Percentiles rank a stretch among this genome's conserved stretches.
phyloP scores from a whole-genome alignment of 2,797 vertebrate genomes.

The Cheirogaleus major region DNA sequence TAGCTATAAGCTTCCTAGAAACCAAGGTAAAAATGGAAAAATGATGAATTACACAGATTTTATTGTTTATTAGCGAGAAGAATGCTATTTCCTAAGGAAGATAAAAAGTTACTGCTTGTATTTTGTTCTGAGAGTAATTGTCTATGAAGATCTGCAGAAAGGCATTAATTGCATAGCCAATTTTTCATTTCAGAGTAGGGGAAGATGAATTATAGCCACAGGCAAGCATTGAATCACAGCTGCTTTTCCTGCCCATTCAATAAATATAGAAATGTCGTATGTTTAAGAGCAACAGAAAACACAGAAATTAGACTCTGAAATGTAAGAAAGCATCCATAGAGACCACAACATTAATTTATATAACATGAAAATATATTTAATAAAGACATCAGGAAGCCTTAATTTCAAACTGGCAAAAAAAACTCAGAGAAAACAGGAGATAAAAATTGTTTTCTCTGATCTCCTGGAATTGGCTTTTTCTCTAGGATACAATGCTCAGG shows the following conservation, averaged over 20 bases:
- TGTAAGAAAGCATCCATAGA: not conserved
- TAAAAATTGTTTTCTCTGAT: not conserved
- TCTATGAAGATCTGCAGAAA: not conserved
- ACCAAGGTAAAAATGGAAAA: not conserved
- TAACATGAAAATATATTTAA: not conserved
- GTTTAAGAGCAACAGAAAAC: not conserved
- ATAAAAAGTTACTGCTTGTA: not conserved
- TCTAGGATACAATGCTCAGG: not conserved
- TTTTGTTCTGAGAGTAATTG: not conserved
- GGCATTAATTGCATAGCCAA: not conserved
- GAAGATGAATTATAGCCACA: not conserved
- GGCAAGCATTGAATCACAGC: not conserved
- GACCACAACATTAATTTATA: not conserved
- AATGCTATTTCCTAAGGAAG: not conserved
- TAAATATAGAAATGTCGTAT: not conserved
- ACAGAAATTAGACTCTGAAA: not conserved
- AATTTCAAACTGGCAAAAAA: not conserved
- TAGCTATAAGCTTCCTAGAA: not conserved
- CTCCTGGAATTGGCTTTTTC: not conserved
- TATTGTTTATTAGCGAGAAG: not conserved
- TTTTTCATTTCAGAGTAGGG: not conserved
- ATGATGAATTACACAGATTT: not conserved
- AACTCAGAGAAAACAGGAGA: not conserved
- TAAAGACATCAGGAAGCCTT: not conserved
- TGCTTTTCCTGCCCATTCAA: not conserved